Evolutionary conservation across 2,113 vertebrate species (phyloP), one percentile per base, ranked within the genome.

Genomic region (Prietella phreatophila): DNA sequence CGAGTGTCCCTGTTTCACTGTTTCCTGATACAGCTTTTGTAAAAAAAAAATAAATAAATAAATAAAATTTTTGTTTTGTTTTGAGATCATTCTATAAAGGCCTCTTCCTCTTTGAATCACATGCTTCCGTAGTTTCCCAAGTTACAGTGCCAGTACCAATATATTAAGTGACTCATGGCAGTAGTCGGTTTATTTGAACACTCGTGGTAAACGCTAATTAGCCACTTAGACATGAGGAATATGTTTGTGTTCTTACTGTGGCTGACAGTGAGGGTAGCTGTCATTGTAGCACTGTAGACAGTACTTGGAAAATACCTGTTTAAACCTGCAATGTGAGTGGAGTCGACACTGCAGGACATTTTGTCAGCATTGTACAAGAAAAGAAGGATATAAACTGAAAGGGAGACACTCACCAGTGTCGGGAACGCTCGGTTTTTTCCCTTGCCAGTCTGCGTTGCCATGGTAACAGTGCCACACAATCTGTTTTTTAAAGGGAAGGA

Each of bases 181-280:
- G 86, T 75, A 85, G 89, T 81, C 33, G 83, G 63, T 87, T 92
- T 92, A 89, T 93, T 89, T 65, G 84, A 58, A 80, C n/a, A 15
- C 60, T 73, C 78, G 84, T 84, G 89, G 90, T 86, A 87, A 85
- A 89, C 61, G 19, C 87, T 92, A 85, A 83, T 89, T 84, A 90
- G 80, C 88, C 76, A 85, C 50, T 84, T 87, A 81, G 91, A 14
- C 56, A 86, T 88, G 85, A 92, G 89, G 81, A 90, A 90, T 76
- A n/a, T 81, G 42, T 75, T 91, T 83, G 91, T 90, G 75, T 90
- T 85, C 78, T 60, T 71, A 58, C 53, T 79, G 69, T 82, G 79
- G 78, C 33, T 71, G 27, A 5, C 36, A 13, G 19, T 69, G 79
- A 50, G 17, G 63, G 56, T 78, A 83, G 56, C 58, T 22, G 33